Evolutionary conservation across 2,888 invertebrate species (phyloP).

Genomic region (Lasioglossum lativentre): DNA sequence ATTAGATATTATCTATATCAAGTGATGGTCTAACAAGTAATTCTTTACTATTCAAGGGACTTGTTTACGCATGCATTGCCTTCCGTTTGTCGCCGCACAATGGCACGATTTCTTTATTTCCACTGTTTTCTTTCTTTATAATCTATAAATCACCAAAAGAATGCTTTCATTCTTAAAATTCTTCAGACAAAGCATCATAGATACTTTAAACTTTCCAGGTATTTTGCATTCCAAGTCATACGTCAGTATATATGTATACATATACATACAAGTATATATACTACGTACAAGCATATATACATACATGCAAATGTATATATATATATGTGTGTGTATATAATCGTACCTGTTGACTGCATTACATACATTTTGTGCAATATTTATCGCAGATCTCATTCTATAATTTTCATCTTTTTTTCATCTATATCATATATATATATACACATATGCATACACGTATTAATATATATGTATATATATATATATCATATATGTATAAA

Average conservation of each 20-base stretch:
- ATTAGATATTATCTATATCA: slow-evolving; percentile 81
- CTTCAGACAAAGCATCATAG: slow-evolving; percentile 74
- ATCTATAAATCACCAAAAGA: slow-evolving; percentile 75
- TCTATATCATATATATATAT: slow-evolving; percentile 64
- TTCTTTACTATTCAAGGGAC: slow-evolving; percentile 80
- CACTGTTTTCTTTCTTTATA: slow-evolving; percentile 61
- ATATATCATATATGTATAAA: slow-evolving; percentile 71
- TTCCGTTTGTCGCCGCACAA: slow-evolving; percentile 79
- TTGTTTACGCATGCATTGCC: slow-evolving; percentile 79
- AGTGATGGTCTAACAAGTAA: slow-evolving; percentile 80
- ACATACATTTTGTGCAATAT: slow-evolving; percentile 80
- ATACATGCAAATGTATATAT: background rate
- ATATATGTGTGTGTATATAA: slow-evolving; percentile 56
- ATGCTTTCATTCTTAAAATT: slow-evolving; percentile 69
- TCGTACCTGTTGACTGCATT: slow-evolving; percentile 73
- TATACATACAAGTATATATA: slow-evolving; percentile 29
- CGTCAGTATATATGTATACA: slow-evolving; percentile 67
- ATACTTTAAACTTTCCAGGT: slow-evolving; percentile 74
- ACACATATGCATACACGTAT: background rate
- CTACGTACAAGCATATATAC: background rate
- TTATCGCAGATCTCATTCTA: slow-evolving; percentile 75
- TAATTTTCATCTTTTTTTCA: slow-evolving; percentile 62
- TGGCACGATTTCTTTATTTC: slow-evolving; percentile 80
- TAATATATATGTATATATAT: too few species aligned
- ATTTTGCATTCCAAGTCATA: slow-evolving; percentile 68